These are phyloP conservation scores for Sylvilagus floridanus DNA, from an alignment of 2,797 vertebrate species.

Conservation along the genomic window DNA sequence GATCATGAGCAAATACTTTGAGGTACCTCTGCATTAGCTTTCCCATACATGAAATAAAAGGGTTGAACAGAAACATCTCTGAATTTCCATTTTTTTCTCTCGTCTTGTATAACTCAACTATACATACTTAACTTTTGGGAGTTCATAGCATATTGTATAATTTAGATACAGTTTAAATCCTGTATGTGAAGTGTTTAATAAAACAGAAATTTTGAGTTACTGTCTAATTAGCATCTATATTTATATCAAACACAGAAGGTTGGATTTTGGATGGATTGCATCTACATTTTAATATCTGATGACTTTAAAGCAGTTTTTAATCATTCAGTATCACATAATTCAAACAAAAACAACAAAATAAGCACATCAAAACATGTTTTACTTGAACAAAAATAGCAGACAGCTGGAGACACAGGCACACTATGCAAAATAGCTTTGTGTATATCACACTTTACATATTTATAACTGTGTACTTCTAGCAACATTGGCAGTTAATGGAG, in stretches of 20 bases:
- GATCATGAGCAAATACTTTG: not conserved
- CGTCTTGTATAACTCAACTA: not conserved
- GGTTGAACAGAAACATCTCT: not conserved
- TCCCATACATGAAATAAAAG: constrained; percentile 1
- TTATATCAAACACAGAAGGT: constrained; percentile 72
- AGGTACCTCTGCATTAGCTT: not conserved
- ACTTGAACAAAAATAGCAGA: constrained; percentile 69
- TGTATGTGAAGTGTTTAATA: constrained; percentile 11
- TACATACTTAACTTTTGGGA: not conserved
- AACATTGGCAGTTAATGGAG: constrained; percentile 73
- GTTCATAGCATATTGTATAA: not conserved
- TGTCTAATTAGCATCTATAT: constrained; percentile 60
- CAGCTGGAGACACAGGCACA: constrained; percentile 55
- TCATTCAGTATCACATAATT: constrained; percentile 68
- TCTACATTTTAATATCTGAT: constrained; percentile 73
- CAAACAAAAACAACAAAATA: constrained; percentile 78
- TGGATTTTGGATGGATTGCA: constrained; percentile 72
- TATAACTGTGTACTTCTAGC: constrained; percentile 68
- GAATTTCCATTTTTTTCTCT: not conserved
- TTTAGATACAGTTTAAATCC: constrained; percentile 57
- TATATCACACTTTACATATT: constrained; percentile 70
- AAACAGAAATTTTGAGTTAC: constrained; percentile 37
- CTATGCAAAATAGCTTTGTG: constrained; percentile 50
- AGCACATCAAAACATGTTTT: constrained; percentile 61
- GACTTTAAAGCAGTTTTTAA: constrained; percentile 71